These are phyloP conservation scores for Marisa cornuarietis DNA, from an alignment of 1,140 invertebrate species.

Conservation along the genomic window DNA sequence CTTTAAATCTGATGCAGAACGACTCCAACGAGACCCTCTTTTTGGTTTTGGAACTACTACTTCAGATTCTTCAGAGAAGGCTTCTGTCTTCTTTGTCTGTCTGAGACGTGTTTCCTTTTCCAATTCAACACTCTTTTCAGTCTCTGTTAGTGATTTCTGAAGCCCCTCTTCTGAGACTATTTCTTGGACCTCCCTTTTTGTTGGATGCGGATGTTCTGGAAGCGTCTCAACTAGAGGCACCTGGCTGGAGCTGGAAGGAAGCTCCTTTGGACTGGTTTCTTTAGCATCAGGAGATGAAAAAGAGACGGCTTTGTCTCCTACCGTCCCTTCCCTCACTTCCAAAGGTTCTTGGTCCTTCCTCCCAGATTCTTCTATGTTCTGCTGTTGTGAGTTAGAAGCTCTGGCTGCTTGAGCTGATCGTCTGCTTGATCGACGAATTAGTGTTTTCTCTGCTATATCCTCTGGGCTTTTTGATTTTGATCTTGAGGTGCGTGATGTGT, in stretches of 20 bases:
- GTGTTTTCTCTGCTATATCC: constrained; percentile 5
- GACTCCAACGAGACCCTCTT: neutral
- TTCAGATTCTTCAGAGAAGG: neutral
- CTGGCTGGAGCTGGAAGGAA: too few species aligned
- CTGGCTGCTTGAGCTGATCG: neutral
- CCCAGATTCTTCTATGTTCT: neutral
- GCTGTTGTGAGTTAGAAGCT: neutral
- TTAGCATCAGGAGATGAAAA: too few species aligned
- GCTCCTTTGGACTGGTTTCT: too few species aligned
- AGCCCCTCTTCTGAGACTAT: neutral
- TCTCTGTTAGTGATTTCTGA: neutral
- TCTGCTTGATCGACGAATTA: constrained; percentile 23
- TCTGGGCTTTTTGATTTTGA: constrained; percentile 26
- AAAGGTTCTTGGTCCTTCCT: neutral
- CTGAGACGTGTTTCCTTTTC: neutral
- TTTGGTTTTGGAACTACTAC: neutral
- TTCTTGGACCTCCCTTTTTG: neutral
- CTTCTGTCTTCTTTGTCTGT: neutral
- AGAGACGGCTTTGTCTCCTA: too few species aligned
- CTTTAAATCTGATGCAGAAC: too few species aligned
- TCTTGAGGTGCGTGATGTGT: constrained; percentile 1
- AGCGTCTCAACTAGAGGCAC: neutral
- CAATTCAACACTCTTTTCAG: neutral
- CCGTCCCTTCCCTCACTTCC: neutral
- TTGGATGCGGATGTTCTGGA: neutral